Percentiles rank a stretch among this genome's conserved stretches.
Conservation (phyloP, 2,113 vertebrate genomes). For the Equus przewalskii region DNA sequence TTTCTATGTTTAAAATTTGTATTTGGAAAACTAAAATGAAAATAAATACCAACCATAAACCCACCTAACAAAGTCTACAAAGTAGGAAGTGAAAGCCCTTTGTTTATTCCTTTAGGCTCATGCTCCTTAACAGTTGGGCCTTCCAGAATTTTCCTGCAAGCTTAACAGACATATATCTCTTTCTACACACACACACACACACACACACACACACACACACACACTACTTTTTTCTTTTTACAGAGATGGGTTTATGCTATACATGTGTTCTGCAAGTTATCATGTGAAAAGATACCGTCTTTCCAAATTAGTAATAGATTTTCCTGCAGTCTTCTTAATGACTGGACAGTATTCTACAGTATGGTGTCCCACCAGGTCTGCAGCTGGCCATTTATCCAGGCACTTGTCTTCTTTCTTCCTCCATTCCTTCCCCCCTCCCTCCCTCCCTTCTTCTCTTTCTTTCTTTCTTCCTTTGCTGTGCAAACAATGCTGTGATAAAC, state of each 20-base stretch:
- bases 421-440: no score
- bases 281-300: neutral
- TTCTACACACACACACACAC: neutral
- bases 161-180: neutral
- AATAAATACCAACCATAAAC: neutral
- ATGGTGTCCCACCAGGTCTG: neutral
- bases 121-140: neutral
- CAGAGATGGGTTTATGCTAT: neutral
- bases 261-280: neutral
- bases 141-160: conserved; percentile 2
- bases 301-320: neutral
- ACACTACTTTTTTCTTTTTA: neutral
- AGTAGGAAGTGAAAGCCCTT: neutral
- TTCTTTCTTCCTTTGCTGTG: neutral
- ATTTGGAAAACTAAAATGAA: conserved; percentile 41
- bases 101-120: neutral
- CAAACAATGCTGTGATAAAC: neutral
- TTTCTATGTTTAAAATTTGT: conserved; percentile 1
- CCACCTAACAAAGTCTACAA: neutral
- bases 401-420: neutral
- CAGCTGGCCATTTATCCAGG: neutral
- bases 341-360: neutral
- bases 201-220: no score
- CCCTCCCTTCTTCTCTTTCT: no score
- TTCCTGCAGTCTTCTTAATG: neutral